Evolutionary conservation across 2,888 invertebrate genomes (phyloP).

Genomic region (Agapetus fuscipes): DNA sequence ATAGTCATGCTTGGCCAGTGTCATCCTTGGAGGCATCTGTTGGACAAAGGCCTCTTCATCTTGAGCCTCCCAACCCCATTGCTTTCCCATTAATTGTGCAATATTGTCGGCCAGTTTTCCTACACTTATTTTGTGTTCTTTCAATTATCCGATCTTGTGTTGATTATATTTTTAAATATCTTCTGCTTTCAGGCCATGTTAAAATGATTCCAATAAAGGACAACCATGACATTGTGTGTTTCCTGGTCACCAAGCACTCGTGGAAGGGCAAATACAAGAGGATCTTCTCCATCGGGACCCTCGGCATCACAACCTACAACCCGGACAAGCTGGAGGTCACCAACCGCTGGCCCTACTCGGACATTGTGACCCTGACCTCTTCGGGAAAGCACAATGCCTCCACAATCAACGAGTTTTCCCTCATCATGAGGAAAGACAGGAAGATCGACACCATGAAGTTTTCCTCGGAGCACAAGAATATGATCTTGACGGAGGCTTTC

Average conservation of each 20-base stretch:
- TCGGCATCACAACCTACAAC: slow-evolving; percentile 95
- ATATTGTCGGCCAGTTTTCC: too few relatives aligned
- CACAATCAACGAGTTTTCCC: slow-evolving; percentile 57
- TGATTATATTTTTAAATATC: background rate
- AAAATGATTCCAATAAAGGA: slow-evolving; percentile 78
- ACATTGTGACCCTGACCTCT: slow-evolving; percentile 64
- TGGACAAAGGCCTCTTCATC: too few relatives aligned
- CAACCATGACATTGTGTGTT: slow-evolving; percentile 94
- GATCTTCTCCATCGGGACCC: slow-evolving; percentile 91
- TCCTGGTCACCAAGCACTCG: slow-evolving; percentile 93
- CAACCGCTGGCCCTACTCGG: slow-evolving; percentile 84
- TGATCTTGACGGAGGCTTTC: slow-evolving; percentile 86
- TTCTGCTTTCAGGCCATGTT: slow-evolving; percentile 18
- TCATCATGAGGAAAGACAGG: slow-evolving; percentile 80
- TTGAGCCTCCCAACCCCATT: too few relatives aligned
- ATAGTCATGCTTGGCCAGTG: too few relatives aligned
- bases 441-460: slow-evolving; percentile 93
- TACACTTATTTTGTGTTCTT: too few relatives aligned
- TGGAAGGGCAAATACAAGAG: slow-evolving; percentile 99
- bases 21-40: too few relatives aligned
- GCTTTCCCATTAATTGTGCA: too few relatives aligned
- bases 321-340: slow-evolving; percentile 83
- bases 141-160: too few relatives aligned
- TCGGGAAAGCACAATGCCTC: slow-evolving; percentile 49
- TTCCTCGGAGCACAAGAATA: slow-evolving; percentile 88